Evolutionary conservation across 2,888 invertebrate genomes (phyloP), one percentile per base, ranked within the genome.

Genomic region (Alviniconcha strummeri): DNA sequence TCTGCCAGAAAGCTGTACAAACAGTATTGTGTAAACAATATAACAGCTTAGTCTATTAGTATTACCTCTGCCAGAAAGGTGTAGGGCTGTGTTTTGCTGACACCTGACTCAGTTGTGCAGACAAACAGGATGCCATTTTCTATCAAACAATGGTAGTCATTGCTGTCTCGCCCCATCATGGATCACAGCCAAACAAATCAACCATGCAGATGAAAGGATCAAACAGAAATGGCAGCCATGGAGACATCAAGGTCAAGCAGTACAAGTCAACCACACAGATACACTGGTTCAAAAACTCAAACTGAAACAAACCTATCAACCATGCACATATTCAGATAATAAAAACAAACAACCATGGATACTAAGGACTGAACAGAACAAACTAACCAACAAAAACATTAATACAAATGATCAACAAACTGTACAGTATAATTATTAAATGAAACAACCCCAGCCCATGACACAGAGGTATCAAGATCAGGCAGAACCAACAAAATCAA

Each of bases 61-160:
- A 83, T 64, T 90, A 93, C 93, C 92, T 93, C 93, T 80, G 89
- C 88, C 7, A 93, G 89, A 85, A 88, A 93, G 13, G 88, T 90
- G 88, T 92, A 93, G 36, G 93, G 91, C 83, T 90, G 87, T 69
- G 88, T 86, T 77, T 91, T 91, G 69, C 89, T 89, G 86, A 91
- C 89, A 6, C 89, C 89, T 52, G 89, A 86, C 76, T 90, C 90
- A 36, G 92, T 90, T 56, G 90, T 91, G 89, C 93, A 93, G 86
- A 93, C 86, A 86, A 90, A 93, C 72, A 93, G 89, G 55, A 93
- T 89, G 64, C 92, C 93, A 90, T 92, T 92, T 78, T 92, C 92
- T 77, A 93, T 90, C 84, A 92, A 84, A 85, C 92, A 91, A 86
- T 93, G 92, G 86, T 92, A 92, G 81, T 89, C 88, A 87, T 90